Percentiles rank a stretch among this genome's conserved stretches.
phyloP scores from a whole-genome alignment of 2,888 invertebrate genomes.

The Laothoe populi region DNA sequence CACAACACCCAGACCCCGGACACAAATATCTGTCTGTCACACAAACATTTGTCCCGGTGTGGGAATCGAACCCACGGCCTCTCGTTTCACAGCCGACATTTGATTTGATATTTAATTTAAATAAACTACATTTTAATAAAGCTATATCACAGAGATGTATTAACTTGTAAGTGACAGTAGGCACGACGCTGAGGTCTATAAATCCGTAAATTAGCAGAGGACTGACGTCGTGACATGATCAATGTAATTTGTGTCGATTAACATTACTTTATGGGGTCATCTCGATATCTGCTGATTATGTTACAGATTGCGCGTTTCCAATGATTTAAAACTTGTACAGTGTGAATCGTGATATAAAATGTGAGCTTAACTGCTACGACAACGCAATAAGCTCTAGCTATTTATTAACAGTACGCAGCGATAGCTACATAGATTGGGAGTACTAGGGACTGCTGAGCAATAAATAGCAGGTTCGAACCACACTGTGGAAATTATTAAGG shows the following conservation, averaged over 20 bases:
- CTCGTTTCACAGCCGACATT: too few relatives aligned
- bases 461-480: too few relatives aligned
- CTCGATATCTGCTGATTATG: constrained; percentile 29
- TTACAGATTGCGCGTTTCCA: constrained; percentile 1
- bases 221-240: constrained; percentile 19
- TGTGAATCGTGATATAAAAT: background rate
- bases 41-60: too few relatives aligned
- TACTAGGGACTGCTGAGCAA: too few relatives aligned
- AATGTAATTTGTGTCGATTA: constrained; percentile 27
- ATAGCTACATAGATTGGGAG: too few relatives aligned
- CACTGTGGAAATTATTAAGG: too few relatives aligned
- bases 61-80: too few relatives aligned
- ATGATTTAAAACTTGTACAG: constrained; percentile 4
- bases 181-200: background rate
- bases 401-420: too few relatives aligned
- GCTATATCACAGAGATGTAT: background rate
- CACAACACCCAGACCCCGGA: too few relatives aligned
- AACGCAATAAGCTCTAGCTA: background rate
- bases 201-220: constrained; percentile 3
- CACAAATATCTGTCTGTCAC: too few relatives aligned
- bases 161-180: background rate
- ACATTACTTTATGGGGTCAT: constrained; percentile 34
- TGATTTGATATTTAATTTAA: too few relatives aligned
- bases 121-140: background rate
- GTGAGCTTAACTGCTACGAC: background rate